phyloP scores from a whole-genome alignment of 2,797 vertebrate genomes.

The Podarcis siculus region DNA sequence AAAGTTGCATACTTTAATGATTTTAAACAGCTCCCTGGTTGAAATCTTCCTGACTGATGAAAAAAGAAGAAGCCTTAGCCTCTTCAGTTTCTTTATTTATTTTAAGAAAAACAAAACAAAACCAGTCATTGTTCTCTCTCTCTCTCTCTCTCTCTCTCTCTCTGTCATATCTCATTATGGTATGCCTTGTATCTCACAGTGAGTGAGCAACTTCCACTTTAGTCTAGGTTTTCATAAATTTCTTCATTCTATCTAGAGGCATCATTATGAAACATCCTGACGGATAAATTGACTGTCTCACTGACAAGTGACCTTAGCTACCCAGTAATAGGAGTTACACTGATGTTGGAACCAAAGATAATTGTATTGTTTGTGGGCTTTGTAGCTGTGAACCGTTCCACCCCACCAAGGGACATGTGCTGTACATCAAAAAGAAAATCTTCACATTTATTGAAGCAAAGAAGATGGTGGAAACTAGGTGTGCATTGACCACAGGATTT shows the following conservation, averaged over 20 bases:
- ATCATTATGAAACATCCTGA: constrained; percentile 25
- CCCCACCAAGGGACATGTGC: neutral
- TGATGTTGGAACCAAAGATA: constrained; percentile 27
- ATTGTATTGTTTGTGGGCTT: neutral
- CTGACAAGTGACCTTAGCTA: constrained; percentile 20
- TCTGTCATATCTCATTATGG: neutral
- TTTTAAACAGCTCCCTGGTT: constrained; percentile 54
- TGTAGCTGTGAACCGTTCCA: constrained; percentile 17
- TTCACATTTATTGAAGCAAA: neutral
- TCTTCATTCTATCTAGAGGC: constrained; percentile 27
- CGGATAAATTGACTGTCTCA: constrained; percentile 24
- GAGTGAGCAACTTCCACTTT: constrained; percentile 17
- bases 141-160: neutral
- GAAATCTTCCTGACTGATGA: constrained; percentile 3
- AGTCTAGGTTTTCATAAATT: constrained; percentile 18
- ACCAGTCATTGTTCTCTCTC: no score
- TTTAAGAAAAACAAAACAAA: neutral
- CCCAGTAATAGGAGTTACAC: constrained; percentile 22
- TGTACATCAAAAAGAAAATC: neutral
- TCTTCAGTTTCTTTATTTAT: neutral
- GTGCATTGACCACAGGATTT: no score
- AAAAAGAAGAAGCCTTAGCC: constrained; percentile 25
- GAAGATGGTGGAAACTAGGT: neutral
- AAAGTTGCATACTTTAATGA: constrained; percentile 49
- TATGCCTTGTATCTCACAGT: neutral